Conservation (phyloP, 2,113 vertebrate species). For the Crotalus tigris region DNA sequence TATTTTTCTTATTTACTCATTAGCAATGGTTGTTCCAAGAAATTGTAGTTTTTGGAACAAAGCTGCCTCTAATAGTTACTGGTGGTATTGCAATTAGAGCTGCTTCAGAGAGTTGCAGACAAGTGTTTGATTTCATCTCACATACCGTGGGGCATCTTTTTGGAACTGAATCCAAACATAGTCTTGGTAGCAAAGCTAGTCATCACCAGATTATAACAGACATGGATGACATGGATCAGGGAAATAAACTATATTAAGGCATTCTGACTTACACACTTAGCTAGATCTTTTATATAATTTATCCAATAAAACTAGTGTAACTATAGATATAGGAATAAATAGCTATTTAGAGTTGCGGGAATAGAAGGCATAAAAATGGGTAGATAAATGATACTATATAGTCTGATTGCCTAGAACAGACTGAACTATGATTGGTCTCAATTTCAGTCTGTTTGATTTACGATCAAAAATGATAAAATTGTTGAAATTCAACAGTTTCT, state of each 20-base stretch:
- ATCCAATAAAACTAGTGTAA: not conserved
- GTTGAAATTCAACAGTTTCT: not conserved
- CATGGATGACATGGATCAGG: not conserved
- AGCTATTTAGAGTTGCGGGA: not conserved
- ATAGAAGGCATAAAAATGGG: not conserved
- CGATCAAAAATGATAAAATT: not conserved
- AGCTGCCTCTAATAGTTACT: not conserved
- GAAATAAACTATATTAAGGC: not conserved
- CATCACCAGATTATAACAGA: not conserved
- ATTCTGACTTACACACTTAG: not conserved
- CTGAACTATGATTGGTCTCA: not conserved
- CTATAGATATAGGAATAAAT: not conserved
- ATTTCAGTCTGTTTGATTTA: not conserved
- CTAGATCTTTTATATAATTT: not conserved
- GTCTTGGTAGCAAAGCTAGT: not conserved
- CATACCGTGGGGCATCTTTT: not conserved
- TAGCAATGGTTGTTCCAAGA: not conserved
- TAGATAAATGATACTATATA: not conserved
- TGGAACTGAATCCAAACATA: not conserved
- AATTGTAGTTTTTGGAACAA: not conserved
- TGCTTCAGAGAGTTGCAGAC: not conserved
- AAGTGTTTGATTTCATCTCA: not conserved
- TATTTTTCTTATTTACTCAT: not conserved
- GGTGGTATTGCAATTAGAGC: not conserved
- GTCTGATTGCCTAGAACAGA: not conserved